phyloP scores from a whole-genome alignment of 2,113 vertebrate genomes.

The Tyto alba region DNA sequence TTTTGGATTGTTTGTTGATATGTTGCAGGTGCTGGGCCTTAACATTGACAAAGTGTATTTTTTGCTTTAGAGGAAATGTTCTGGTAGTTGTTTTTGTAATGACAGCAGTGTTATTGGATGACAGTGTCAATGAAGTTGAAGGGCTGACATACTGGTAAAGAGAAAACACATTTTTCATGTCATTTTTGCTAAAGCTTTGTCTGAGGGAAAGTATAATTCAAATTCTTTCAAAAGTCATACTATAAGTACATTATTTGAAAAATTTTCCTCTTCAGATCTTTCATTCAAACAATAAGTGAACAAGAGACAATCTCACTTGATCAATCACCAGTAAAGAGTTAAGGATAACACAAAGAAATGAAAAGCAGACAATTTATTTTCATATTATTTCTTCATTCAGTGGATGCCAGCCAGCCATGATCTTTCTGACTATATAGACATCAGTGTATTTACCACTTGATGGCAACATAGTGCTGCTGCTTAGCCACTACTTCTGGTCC shows the following conservation, averaged over 20 bases:
- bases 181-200: neutral
- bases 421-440: neutral
- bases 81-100: neutral
- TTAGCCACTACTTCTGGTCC: neutral
- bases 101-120: neutral
- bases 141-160: constrained; percentile 1
- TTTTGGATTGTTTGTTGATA: neutral
- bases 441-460: neutral
- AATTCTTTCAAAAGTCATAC: neutral
- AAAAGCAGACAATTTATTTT: neutral
- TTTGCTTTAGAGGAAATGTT: neutral
- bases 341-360: neutral
- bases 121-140: neutral
- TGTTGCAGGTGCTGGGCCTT: neutral
- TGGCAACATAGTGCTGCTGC: constrained; percentile 16
- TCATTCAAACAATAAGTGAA: neutral
- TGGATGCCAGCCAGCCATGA: neutral
- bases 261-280: neutral
- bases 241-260: neutral
- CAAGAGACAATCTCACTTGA: neutral
- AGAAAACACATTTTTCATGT: constrained; percentile 8
- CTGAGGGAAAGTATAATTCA: neutral
- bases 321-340: neutral
- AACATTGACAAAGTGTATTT: neutral
- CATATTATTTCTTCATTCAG: neutral